A percentile compares a stretch with the other conserved stretches of the same genome.
Conservation (phyloP, 2,113 vertebrate species). For the Charadrius vociferus region DNA sequence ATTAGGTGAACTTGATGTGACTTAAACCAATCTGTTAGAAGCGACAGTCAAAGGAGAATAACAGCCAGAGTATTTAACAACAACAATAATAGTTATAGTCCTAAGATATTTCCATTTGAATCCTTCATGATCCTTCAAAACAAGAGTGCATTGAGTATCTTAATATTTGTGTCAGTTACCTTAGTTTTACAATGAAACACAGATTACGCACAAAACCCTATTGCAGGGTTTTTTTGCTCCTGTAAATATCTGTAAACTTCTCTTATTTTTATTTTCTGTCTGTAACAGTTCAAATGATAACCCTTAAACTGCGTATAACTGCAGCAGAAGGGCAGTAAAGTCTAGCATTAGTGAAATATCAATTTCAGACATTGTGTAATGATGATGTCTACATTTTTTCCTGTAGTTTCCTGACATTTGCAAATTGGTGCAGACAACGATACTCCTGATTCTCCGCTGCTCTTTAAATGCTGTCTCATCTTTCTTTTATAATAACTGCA, state of each 20-base stretch:
- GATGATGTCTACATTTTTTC: background rate
- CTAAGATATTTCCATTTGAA: background rate
- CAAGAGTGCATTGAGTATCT: background rate
- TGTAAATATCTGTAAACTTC: background rate
- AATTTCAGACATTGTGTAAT: background rate
- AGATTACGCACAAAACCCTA: background rate
- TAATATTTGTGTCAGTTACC: background rate
- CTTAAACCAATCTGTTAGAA: background rate
- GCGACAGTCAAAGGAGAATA: background rate
- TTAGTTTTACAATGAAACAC: background rate
- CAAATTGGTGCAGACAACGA: background rate
- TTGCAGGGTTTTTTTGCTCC: background rate
- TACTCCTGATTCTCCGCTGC: background rate
- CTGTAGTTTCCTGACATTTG: background rate
- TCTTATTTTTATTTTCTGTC: background rate
- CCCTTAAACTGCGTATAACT: background rate
- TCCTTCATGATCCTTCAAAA: background rate
- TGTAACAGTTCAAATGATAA: background rate
- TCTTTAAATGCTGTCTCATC: background rate
- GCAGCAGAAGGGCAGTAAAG: background rate
- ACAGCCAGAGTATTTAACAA: background rate
- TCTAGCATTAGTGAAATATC: background rate
- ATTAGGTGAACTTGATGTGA: background rate
- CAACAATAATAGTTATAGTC: background rate
- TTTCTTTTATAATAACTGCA: background rate